phyloP scores from a whole-genome alignment of 2,888 invertebrate species.

The Oscheius sp. region DNA sequence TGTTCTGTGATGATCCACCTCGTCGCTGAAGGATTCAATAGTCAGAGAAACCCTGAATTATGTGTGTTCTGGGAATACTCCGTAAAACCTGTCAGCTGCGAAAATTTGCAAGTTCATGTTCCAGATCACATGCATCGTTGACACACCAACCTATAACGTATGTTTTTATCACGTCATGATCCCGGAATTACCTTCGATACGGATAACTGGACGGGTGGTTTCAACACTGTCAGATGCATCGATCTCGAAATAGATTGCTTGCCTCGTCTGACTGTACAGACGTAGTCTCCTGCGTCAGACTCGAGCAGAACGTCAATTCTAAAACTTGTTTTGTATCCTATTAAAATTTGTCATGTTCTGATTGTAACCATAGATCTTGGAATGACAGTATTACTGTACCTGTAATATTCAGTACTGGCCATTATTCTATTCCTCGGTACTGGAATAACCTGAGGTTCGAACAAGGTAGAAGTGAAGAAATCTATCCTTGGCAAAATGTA shows the following conservation, averaged over 20 bases:
- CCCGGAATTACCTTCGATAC: slow-evolving; percentile 22
- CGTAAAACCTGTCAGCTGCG: slow-evolving; percentile 43
- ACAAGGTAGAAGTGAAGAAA: slow-evolving; percentile 48
- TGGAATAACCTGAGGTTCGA: slow-evolving; percentile 42
- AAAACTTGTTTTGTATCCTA: slow-evolving; percentile 13
- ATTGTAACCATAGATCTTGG: too few relatives aligned
- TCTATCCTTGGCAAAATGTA: slow-evolving; percentile 30
- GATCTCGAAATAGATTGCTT: slow-evolving; percentile 37
- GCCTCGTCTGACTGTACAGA: slow-evolving; percentile 39
- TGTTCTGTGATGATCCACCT: slow-evolving; percentile 39
- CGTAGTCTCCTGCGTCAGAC: slow-evolving; percentile 43
- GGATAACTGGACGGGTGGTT: slow-evolving; percentile 41
- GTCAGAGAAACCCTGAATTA: slow-evolving; percentile 42
- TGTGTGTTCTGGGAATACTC: neutral
- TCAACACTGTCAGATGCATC: slow-evolving; percentile 38
- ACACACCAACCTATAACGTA: slow-evolving; percentile 35
- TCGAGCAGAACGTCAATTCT: slow-evolving; percentile 48
- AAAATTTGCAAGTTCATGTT: slow-evolving; percentile 44
- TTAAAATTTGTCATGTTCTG: neutral
- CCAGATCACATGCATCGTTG: slow-evolving; percentile 51
- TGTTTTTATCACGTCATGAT: neutral
- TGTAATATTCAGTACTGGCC: slow-evolving; percentile 45
- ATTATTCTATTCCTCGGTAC: slow-evolving; percentile 39
- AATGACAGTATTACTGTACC: slow-evolving; percentile 10
- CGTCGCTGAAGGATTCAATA: slow-evolving; percentile 40